These are phyloP conservation scores for Gibbula magus DNA, from an alignment of 2,888 invertebrate genomes.

Conservation along the genomic window DNA sequence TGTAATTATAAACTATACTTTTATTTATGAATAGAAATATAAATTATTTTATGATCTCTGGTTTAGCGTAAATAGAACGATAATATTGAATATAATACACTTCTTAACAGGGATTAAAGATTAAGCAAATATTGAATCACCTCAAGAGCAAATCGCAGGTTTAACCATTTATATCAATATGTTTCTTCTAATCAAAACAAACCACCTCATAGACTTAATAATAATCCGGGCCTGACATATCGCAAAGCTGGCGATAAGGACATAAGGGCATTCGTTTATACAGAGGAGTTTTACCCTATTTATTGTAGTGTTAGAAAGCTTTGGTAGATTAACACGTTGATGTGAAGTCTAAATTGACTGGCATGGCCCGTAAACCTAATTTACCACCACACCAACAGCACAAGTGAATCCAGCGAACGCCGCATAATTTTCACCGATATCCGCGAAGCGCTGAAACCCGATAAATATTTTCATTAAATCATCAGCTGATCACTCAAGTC, in stretches of 20 bases:
- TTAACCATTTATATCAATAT: background rate
- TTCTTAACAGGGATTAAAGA: no score
- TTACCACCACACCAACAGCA: background rate
- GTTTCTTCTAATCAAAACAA: background rate
- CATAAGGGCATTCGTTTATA: background rate
- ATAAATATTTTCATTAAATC: conserved; percentile 23
- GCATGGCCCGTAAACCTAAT: background rate
- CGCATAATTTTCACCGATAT: background rate
- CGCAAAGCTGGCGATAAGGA: background rate
- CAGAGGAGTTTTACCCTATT: background rate
- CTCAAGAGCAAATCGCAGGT: no score
- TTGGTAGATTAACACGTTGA: background rate
- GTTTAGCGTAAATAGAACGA: no score
- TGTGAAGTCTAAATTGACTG: conserved; percentile 1
- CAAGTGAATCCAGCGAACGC: no score
- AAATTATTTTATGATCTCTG: no score
- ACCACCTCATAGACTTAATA: background rate
- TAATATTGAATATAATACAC: no score
- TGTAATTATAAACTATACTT: no score
- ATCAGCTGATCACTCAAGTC: background rate
- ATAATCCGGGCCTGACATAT: background rate
- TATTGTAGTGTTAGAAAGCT: background rate
- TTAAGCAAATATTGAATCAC: no score
- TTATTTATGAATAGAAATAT: no score
- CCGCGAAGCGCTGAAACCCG: background rate